phyloP scores from a whole-genome alignment of 1,140 invertebrate species.

The Portunus trituberculatus region DNA sequence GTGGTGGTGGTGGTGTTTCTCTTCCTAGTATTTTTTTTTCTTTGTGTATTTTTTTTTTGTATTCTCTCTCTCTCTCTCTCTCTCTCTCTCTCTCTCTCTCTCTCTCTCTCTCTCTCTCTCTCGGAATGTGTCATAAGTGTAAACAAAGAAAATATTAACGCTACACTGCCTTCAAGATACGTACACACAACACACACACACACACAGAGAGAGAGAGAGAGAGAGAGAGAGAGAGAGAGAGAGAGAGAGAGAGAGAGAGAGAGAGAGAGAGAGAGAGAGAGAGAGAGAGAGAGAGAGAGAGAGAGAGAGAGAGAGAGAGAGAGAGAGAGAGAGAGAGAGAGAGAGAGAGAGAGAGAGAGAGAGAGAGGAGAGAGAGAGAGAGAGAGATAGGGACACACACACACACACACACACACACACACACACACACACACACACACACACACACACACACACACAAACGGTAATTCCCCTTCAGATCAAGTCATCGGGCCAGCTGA shows the following conservation, averaged over 20 bases:
- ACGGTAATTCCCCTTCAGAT: background rate
- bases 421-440: background rate
- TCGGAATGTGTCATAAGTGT: no score
- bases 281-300: background rate
- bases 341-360: background rate
- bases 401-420: constrained; percentile 27
- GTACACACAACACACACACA: no score
- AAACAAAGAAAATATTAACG: no score
- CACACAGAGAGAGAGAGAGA: background rate
- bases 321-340: background rate
- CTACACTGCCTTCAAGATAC: no score
- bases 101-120: no score
- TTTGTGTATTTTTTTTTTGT: no score
- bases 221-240: background rate
- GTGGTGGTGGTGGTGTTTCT: no score
- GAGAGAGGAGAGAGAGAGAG: background rate
- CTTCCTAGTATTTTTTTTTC: no score
- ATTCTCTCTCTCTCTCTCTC: no score
- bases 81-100: no score
- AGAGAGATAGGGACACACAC: background rate
- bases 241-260: background rate
- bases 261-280: background rate
- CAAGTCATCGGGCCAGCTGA: no score
- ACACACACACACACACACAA: background rate
- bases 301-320: background rate